Base-by-base conservation (phyloP, 2,888 invertebrate species). In the Drosophila greeni region DNA sequence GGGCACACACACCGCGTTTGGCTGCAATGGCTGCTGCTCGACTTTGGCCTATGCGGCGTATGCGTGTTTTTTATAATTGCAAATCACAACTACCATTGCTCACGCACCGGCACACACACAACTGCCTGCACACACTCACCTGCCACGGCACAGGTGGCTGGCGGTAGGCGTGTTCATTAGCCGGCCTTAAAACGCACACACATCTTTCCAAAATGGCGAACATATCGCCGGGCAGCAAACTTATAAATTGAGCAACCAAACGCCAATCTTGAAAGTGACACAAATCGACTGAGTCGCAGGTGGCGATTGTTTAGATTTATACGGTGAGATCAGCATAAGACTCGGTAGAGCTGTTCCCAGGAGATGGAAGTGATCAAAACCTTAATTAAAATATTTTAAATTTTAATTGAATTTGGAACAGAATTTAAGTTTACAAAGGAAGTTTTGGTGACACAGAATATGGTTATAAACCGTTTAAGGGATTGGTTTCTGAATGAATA, bases 21-120 rank as follows among this genome's bases (percentile, higher is more conserved):
- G 51, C 64, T 66, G 49, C 57, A 53, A 62, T 75, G 70, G 65
- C 66, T 72, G 51, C 73, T 66, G 51, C 70, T 66, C 77, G 66
- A 59, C 49, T 70, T 69, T 29, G 70, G 62, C 66, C 73, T 75
- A 77, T 83, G 72, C 74, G 70, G 81, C 80, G 80, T 79, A 80
- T 80, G 84, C 83, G 77, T 80, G 77, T 54, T 59, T 64, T 66
- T 64, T 66, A 80, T 84, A 79, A 79, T 79, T 79, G 79, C 83
- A 62, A 75, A 82, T 80, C 84, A 82, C 82, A 31, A 65, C 34
- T 12, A 67, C 49, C 56, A 53, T 23, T 12, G 36, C 49, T 45
- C 29, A 59, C 42, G 29, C 61, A 29, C 23, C 40, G 52, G 16
- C 39, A 40, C 49, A 34, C 70, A 29, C 48, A 23, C 42, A 9